Evolutionary conservation across 2,888 invertebrate genomes (phyloP), one percentile per base, ranked within the genome.

Genomic region (Diarsia rubi): DNA sequence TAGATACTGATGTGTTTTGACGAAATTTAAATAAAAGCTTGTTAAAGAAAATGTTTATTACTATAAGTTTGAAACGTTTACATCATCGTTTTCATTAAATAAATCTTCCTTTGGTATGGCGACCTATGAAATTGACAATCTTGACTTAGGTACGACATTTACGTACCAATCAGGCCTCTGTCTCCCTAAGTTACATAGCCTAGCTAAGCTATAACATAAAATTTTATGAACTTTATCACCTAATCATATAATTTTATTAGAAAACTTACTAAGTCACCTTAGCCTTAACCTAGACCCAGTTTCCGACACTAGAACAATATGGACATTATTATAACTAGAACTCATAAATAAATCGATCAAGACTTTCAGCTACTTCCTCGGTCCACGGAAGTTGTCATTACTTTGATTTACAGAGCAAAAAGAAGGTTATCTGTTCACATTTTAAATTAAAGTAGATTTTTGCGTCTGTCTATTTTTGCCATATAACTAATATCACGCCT

Each of bases 311-410:
- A 65, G 52, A 31, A 27, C n/a, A 65, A 49, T 60, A 63, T 21
- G 37, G 42, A 27, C 31, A 27, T 59, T 60, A 44, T 78, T 19
- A 69, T 60, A 3, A 49, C 31, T 63, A 27, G 5, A 2, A n/a
- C 3, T 24, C 11, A 59, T 73, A 57, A 24, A 45, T 42, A 37
- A 0, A 37, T 44, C 24, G 11, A 27, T 57, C 14, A 21, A 42
- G 42, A 59, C 49, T 79, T 73, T 69, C 57, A 69, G 54, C 11
- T 3, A 62, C 72, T 79, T 79, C 83, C 83, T 69, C 1, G 5
- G 37, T 64, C 14, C 0, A 44, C 62, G 84, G 83, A 83, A 79
- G 47, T 57, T 66, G 49, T 54, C 19, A 69, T 79, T 62, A 24
- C 12, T 73, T 49, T 81, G 69, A 79, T 79, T 78, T 76, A 79